Conservation (phyloP, 2,113 vertebrate species). For the Murina feae region DNA sequence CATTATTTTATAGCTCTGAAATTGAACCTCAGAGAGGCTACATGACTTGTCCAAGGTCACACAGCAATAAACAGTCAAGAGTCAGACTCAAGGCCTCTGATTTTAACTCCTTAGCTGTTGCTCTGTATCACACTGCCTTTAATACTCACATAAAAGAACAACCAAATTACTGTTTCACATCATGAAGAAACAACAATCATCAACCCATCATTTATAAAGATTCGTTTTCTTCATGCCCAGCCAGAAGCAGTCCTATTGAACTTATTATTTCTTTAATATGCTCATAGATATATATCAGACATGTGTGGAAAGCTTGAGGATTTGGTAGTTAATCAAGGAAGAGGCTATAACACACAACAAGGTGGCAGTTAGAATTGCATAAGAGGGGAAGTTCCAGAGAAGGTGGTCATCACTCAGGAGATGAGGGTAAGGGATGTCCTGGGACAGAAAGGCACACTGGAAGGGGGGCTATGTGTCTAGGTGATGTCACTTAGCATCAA, state of each 20-base stretch:
- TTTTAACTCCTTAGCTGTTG: not conserved
- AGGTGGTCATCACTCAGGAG: not conserved
- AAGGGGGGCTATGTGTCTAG: fast-evolving
- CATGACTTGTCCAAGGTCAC: not conserved
- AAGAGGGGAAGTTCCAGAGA: not conserved
- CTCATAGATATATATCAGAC: not conserved
- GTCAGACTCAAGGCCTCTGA: not conserved
- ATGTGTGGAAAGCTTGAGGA: not conserved
- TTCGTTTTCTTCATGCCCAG: not conserved
- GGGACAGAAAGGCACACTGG: not conserved
- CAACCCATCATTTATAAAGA: not conserved
- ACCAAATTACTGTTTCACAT: not conserved
- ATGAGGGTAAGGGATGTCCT: not conserved
- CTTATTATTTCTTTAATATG: not conserved
- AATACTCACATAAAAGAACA: not conserved
- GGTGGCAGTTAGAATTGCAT: not conserved
- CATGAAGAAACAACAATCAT: not conserved
- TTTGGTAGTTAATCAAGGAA: not conserved
- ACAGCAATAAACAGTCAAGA: not conserved
- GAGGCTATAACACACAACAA: not conserved
- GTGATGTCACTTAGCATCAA: not conserved
- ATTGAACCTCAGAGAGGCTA: not conserved
- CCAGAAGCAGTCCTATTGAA: not conserved
- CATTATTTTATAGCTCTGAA: not conserved
- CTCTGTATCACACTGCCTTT: not conserved